Conservation (phyloP, 2,888 invertebrate species). For the Drosophila subquinaria region DNA sequence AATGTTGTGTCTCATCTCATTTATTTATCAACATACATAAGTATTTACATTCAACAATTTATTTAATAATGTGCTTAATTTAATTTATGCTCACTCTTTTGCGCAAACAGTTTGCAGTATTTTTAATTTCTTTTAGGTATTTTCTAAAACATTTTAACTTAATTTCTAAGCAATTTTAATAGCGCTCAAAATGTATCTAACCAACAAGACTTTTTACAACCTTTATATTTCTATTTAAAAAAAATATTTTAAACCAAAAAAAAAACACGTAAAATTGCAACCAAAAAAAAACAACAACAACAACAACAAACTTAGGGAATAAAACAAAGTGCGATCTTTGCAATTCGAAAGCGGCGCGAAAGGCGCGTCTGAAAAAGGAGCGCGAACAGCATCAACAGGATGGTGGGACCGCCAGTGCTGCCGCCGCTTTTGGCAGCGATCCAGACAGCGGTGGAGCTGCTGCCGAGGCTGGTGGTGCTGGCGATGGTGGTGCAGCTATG, state of each 20-base stretch:
- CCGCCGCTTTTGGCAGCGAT: constrained; percentile 80
- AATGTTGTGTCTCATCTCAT: constrained; percentile 24
- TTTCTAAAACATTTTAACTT: constrained; percentile 31
- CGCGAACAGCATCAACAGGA: constrained; percentile 86
- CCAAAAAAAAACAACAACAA: constrained; percentile 30
- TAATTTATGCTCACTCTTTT: constrained; percentile 77
- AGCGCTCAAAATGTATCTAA: constrained; percentile 77
- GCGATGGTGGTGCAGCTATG: constrained; percentile 77
- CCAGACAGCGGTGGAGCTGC: constrained; percentile 65
- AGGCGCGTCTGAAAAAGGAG: constrained; percentile 89
- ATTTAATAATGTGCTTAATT: constrained; percentile 48
- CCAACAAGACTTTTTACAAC: constrained; percentile 70
- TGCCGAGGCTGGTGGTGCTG: constrained; percentile 60
- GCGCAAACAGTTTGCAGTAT: constrained; percentile 84
- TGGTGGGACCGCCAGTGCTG: constrained; percentile 80
- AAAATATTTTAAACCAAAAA: constrained; percentile 32
- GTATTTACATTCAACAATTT: background rate
- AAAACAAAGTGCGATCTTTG: constrained; percentile 95
- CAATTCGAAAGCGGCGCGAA: constrained; percentile 91
- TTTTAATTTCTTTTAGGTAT: constrained; percentile 32
- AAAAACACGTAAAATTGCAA: constrained; percentile 41
- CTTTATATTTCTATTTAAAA: constrained; percentile 74
- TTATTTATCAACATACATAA: background rate
- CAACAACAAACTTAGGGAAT: constrained; percentile 89
- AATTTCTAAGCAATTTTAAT: constrained; percentile 55